phyloP scores from a whole-genome alignment of 2,797 vertebrate genomes.

The Passerculus sandwichensis region DNA sequence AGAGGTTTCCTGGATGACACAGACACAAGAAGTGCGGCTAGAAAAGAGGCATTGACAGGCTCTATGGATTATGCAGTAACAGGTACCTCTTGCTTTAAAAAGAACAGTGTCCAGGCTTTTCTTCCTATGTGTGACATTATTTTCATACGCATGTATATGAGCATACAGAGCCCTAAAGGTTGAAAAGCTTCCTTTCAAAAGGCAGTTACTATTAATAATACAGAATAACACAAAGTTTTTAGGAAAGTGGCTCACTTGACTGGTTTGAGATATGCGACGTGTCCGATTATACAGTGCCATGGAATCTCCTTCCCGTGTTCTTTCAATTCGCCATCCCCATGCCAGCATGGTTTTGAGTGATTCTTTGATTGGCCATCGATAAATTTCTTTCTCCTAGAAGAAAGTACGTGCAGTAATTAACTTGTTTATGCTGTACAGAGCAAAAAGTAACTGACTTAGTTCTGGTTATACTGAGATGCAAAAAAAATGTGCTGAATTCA shows the following conservation, averaged over 20 bases:
- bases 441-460: background rate
- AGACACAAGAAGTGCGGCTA: background rate
- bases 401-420: background rate
- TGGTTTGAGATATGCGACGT: constrained; percentile 90
- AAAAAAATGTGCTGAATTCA: background rate
- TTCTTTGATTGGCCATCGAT: constrained; percentile 91
- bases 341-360: constrained; percentile 93
- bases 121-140: background rate
- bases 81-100: background rate
- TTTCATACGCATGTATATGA: background rate
- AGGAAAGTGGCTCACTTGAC: constrained; percentile 81
- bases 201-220: background rate
- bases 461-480: background rate
- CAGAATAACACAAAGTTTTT: background rate
- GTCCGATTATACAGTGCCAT: constrained; percentile 86
- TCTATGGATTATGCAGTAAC: background rate
- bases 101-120: background rate
- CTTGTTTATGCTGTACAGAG: background rate
- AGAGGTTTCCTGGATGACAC: background rate
- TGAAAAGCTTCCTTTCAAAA: background rate
- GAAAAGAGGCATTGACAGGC: background rate
- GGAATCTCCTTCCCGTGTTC: constrained; percentile 89
- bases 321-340: constrained; percentile 92
- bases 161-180: background rate
- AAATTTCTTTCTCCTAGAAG: constrained; percentile 90